phyloP scores from a whole-genome alignment of 35 echinoderm and acorn worm genomes.

The Amphiura filiformis region DNA sequence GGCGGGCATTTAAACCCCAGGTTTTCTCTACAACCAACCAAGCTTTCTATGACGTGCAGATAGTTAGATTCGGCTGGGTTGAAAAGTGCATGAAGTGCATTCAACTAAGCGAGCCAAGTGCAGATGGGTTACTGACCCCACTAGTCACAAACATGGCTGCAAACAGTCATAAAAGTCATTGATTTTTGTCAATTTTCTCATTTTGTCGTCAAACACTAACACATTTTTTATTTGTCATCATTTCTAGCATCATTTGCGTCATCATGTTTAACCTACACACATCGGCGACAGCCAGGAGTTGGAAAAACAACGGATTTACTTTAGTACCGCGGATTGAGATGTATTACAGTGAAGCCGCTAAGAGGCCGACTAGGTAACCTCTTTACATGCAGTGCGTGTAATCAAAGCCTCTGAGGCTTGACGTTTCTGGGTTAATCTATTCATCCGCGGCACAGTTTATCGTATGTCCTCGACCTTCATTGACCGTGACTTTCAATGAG shows the following conservation, averaged over 20 bases:
- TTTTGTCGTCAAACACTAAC: neutral
- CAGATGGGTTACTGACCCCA: constrained; percentile 28
- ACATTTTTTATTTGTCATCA: constrained; percentile 11
- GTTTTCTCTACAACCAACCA: neutral
- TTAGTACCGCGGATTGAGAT: neutral
- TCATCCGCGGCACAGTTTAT: constrained; percentile 43
- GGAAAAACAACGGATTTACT: neutral
- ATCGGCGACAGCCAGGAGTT: neutral
- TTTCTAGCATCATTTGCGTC: neutral
- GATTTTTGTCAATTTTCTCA: neutral
- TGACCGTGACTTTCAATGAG: constrained; percentile 40
- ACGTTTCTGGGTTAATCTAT: constrained; percentile 30
- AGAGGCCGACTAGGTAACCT: neutral
- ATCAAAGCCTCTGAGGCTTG: neutral
- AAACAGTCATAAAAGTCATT: constrained; percentile 9
- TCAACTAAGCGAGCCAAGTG: constrained; percentile 11
- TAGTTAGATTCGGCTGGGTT: neutral
- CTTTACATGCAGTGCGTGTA: constrained; percentile 5
- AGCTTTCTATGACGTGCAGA: constrained; percentile 26
- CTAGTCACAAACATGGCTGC: constrained; percentile 7
- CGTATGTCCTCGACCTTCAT: constrained; percentile 37
- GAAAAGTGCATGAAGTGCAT: constrained; percentile 40
- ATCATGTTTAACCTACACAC: neutral
- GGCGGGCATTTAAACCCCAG: constrained; percentile 19
- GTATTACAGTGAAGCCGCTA: neutral